phyloP scores from a whole-genome alignment of 2,797 vertebrate genomes.

The Spondyliosoma cantharus region DNA sequence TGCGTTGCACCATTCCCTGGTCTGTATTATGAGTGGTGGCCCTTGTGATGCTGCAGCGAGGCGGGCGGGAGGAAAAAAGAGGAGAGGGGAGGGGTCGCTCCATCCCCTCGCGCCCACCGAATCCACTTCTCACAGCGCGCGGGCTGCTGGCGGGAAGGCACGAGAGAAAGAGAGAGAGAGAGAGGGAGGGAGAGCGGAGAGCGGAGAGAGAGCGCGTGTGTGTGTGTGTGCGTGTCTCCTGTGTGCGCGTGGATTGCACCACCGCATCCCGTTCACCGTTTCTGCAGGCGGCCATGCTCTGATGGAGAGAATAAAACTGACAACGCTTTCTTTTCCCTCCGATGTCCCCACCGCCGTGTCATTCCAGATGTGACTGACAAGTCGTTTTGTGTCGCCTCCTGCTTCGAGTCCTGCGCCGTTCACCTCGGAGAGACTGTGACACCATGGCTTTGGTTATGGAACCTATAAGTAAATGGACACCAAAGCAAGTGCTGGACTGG shows the following conservation, averaged over 20 bases:
- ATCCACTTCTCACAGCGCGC: slow-evolving; percentile 81
- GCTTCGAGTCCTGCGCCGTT: slow-evolving; percentile 83
- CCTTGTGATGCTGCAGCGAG: slow-evolving; percentile 89
- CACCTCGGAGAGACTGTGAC: slow-evolving; percentile 86
- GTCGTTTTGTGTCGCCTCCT: slow-evolving; percentile 73
- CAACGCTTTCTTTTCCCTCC: slow-evolving; percentile 52
- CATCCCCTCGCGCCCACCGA: slow-evolving; percentile 77
- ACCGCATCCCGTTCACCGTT: slow-evolving; percentile 83
- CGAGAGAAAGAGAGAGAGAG: slow-evolving; percentile 69
- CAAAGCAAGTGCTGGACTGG: slow-evolving; percentile 95
- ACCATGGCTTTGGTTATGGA: slow-evolving; percentile 94
- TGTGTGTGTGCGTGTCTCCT: slow-evolving; percentile 63
- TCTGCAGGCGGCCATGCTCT: slow-evolving; percentile 86
- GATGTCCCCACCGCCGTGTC: slow-evolving; percentile 53
- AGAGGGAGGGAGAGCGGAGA: slow-evolving; percentile 54
- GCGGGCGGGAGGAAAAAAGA: slow-evolving; percentile 74
- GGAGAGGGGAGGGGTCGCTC: slow-evolving; percentile 84
- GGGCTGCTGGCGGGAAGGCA: slow-evolving; percentile 83
- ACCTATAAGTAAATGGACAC: slow-evolving; percentile 96
- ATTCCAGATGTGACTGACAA: slow-evolving; percentile 82
- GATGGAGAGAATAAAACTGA: slow-evolving; percentile 79
- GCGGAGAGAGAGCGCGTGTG: slow-evolving; percentile 62
- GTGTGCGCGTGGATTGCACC: slow-evolving; percentile 87
- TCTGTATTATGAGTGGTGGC: slow-evolving; percentile 84
- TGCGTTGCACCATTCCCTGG: slow-evolving; percentile 90